Conservation (phyloP, 2,888 invertebrate genomes). For the Tridacna gigas region DNA sequence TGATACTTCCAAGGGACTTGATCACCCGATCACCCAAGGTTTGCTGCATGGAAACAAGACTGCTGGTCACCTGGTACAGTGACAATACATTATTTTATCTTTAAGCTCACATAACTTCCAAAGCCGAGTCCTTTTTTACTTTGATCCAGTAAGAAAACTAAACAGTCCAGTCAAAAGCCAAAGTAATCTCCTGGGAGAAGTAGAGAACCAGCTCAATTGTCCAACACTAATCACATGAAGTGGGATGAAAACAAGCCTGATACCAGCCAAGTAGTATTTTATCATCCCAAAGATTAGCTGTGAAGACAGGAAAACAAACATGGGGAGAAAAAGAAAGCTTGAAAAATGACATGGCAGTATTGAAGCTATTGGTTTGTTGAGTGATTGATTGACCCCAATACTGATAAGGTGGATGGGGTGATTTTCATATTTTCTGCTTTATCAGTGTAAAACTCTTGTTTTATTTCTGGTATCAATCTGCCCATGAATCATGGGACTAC, state of each 20-base stretch:
- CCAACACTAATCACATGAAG: slow-evolving; percentile 18
- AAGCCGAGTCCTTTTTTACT: background rate
- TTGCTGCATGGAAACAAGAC: too few species aligned
- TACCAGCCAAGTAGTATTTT: slow-evolving; percentile 8
- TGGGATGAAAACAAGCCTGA: slow-evolving; percentile 19
- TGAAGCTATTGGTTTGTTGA: slow-evolving; percentile 47
- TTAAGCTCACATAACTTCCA: background rate
- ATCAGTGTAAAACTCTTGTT: background rate
- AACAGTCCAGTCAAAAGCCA: slow-evolving; percentile 17
- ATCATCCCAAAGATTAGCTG: slow-evolving; percentile 11
- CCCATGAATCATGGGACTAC: background rate
- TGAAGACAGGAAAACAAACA: slow-evolving; percentile 25
- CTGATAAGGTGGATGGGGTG: slow-evolving; percentile 43
- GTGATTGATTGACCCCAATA: slow-evolving; percentile 51
- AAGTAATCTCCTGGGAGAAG: background rate
- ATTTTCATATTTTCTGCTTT: slow-evolving; percentile 28
- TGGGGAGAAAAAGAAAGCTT: slow-evolving; percentile 36
- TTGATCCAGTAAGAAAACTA: background rate
- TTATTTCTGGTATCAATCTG: background rate
- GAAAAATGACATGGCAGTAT: slow-evolving; percentile 50
- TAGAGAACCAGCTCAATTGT: slow-evolving; percentile 18
- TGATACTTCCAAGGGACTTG: too few species aligned
- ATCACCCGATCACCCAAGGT: too few species aligned
- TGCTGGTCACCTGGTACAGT: too few species aligned
- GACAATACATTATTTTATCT: background rate